Percentiles rank a stretch among this genome's conserved stretches.
These are phyloP conservation scores for Gallinago nigripennis DNA, from an alignment of 2,797 vertebrate species.

Conservation along the genomic window DNA sequence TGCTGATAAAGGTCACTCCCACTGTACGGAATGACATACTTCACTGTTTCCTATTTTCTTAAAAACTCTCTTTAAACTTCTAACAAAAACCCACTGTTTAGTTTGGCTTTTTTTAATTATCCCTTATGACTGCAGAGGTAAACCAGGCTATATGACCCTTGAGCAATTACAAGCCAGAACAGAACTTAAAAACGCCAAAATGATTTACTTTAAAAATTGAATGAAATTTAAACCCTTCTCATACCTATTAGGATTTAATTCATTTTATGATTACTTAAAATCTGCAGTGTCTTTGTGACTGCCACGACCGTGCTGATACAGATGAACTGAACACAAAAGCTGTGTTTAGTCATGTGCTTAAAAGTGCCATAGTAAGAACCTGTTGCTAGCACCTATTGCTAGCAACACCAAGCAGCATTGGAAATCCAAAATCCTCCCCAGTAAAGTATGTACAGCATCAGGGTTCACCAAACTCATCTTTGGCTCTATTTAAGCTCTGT, in stretches of 20 bases:
- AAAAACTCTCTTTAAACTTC: neutral
- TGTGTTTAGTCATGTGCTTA: neutral
- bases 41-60: neutral
- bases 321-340: neutral
- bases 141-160: neutral
- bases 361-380: neutral
- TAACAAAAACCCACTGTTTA: neutral
- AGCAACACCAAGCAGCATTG: neutral
- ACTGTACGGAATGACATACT: neutral
- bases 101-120: neutral
- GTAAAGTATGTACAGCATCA: neutral
- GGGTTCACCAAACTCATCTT: constrained; percentile 1
- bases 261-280: neutral
- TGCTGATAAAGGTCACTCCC: neutral
- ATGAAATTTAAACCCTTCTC: neutral
- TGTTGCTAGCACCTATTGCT: neutral
- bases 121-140: neutral
- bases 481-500: constrained; percentile 18
- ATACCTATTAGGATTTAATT: neutral
- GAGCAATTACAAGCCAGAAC: neutral
- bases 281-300: neutral
- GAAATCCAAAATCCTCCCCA: neutral
- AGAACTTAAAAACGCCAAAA: neutral
- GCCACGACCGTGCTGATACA: neutral
- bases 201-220: neutral